A percentile compares a stretch with the other conserved stretches of the same genome.
Evolutionary conservation across 2,888 invertebrate species (phyloP).

Genomic region (Saturnia pavonia): DNA sequence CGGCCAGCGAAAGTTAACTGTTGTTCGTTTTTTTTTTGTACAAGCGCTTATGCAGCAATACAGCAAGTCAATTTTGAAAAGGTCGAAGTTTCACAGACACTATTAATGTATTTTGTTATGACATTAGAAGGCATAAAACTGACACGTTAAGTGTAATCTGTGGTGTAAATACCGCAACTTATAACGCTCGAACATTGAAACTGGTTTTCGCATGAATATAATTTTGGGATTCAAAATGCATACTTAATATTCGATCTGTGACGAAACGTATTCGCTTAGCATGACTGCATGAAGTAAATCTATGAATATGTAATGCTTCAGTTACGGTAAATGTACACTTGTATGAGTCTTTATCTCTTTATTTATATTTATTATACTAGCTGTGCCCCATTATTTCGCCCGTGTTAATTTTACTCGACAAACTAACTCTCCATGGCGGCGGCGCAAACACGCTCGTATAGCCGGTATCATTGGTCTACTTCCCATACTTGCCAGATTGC

Average conservation of each 20-base stretch:
- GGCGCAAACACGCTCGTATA: too few species aligned
- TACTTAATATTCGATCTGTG: constrained; percentile 2
- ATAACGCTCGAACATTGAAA: not conserved
- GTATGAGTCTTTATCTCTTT: not conserved
- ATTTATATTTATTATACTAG: too few species aligned
- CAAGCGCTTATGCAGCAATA: constrained; percentile 34
- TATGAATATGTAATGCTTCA: not conserved
- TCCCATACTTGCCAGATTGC: too few species aligned
- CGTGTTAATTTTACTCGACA: too few species aligned
- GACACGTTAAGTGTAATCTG: not conserved
- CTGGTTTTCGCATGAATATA: not conserved
- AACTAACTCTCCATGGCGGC: too few species aligned
- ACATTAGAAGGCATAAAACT: not conserved
- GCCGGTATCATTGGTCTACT: too few species aligned
- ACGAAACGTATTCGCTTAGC: constrained; percentile 8
- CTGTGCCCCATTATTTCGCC: too few species aligned
- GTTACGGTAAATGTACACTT: not conserved
- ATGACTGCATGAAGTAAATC: not conserved
- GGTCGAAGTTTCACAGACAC: constrained; percentile 47
- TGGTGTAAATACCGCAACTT: too few species aligned
- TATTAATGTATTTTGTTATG: constrained; percentile 14
- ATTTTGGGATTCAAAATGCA: not conserved
- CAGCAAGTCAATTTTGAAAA: constrained; percentile 42
- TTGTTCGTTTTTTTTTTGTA: constrained; percentile 26
- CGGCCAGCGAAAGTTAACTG: constrained; percentile 60